A percentile compares a stretch with the other conserved stretches of the same genome.
Conservation (phyloP, 2,797 vertebrate genomes). For the Mionectes olivaceus region DNA sequence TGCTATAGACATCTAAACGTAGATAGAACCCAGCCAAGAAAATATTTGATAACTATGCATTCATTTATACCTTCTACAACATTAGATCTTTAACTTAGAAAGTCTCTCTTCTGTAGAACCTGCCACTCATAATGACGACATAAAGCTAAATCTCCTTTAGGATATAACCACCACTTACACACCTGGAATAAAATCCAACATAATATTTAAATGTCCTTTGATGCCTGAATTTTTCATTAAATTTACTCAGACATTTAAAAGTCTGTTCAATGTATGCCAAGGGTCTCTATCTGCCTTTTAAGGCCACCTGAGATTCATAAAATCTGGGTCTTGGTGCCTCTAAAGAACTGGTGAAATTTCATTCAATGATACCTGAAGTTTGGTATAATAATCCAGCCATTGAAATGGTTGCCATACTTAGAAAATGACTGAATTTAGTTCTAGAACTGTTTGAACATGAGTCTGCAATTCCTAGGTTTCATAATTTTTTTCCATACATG, state of each 20-base stretch:
- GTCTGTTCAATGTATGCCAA: not conserved
- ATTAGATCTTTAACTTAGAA: not conserved
- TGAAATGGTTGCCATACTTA: not conserved
- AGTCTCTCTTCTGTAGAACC: not conserved
- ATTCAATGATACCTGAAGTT: not conserved
- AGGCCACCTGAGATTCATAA: not conserved
- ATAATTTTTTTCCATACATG: not conserved
- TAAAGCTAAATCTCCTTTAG: not conserved
- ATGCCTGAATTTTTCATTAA: not conserved
- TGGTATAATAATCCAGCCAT: not conserved
- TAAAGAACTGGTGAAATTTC: not conserved
- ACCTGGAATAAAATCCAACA: not conserved
- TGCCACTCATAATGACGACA: not conserved
- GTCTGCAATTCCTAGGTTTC: not conserved
- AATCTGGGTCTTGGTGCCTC: not conserved
- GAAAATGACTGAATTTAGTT: not conserved
- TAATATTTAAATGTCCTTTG: not conserved
- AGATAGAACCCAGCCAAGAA: not conserved
- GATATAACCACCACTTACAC: accelerated
- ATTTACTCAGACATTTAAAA: not conserved
- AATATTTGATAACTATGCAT: not conserved
- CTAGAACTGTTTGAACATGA: not conserved
- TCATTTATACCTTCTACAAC: not conserved
- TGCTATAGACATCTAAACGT: not conserved
- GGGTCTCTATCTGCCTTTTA: not conserved